Percentiles rank a stretch among this genome's conserved stretches.
These are phyloP conservation scores for Lanistes nyassanus DNA, from an alignment of 1,140 invertebrate genomes.

Conservation along the genomic window DNA sequence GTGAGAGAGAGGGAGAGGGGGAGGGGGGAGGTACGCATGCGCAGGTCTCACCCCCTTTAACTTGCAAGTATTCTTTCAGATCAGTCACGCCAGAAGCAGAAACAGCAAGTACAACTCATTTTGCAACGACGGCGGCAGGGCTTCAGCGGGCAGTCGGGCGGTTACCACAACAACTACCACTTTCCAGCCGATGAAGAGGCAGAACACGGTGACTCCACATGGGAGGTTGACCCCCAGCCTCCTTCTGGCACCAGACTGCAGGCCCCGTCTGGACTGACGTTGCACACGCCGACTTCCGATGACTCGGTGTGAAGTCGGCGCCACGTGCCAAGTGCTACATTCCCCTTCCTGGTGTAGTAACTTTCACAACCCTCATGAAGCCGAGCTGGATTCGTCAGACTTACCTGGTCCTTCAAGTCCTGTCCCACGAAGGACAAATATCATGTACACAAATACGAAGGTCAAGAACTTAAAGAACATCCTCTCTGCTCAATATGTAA, in stretches of 20 bases:
- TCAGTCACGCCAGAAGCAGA: neutral
- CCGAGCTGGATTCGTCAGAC: neutral
- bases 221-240: neutral
- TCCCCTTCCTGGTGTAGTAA: neutral
- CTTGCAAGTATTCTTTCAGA: neutral
- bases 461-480: too few species aligned
- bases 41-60: too few species aligned
- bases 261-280: neutral
- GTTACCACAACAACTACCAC: neutral
- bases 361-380: neutral
- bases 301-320: neutral
- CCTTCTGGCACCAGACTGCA: neutral
- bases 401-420: neutral
- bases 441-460: too few species aligned
- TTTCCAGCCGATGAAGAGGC: neutral
- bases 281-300: neutral
- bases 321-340: neutral
- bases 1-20: too few species aligned
- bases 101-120: neutral
- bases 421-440: too few species aligned
- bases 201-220: neutral
- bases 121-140: neutral
- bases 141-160: slow-evolving; percentile 7
- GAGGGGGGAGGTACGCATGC: too few species aligned
- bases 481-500: too few species aligned